Conservation (phyloP, 2,113 vertebrate genomes). For the Delphinapterus leucas region DNA sequence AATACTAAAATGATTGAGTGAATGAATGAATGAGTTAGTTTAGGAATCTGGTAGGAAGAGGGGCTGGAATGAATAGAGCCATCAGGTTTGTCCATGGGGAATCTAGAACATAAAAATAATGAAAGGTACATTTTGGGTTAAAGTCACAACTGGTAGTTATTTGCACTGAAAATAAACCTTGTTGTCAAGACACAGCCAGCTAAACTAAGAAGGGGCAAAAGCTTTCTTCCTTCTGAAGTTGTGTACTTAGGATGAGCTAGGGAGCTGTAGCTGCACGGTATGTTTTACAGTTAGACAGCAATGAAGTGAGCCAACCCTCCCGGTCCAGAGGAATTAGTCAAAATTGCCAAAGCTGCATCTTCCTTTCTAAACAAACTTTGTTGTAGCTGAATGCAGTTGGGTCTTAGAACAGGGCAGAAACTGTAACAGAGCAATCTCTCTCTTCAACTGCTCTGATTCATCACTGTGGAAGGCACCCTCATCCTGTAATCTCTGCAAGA, state of each 20-base stretch:
- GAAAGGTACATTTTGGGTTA: background rate
- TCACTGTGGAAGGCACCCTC: background rate
- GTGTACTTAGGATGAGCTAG: background rate
- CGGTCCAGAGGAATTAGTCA: background rate
- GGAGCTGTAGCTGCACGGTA: rapidly evolving
- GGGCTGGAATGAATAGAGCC: background rate
- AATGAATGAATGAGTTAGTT: background rate
- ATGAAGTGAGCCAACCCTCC: background rate
- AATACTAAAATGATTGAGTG: background rate
- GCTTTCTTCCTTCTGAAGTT: background rate
- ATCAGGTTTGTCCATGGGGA: background rate
- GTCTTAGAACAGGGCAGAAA: background rate
- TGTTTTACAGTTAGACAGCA: background rate
- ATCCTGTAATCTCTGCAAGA: background rate
- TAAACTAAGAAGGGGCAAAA: background rate
- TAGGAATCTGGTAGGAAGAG: background rate
- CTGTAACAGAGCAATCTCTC: background rate
- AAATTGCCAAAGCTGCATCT: background rate
- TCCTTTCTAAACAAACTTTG: background rate
- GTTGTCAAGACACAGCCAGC: background rate
- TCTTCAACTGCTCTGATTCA: background rate
- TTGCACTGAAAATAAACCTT: background rate
- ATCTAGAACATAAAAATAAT: background rate
- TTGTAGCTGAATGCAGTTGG: background rate
- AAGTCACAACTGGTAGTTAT: background rate